Evolutionary conservation across 2,113 vertebrate species (phyloP).

Genomic region (Cromileptes altivelis): DNA sequence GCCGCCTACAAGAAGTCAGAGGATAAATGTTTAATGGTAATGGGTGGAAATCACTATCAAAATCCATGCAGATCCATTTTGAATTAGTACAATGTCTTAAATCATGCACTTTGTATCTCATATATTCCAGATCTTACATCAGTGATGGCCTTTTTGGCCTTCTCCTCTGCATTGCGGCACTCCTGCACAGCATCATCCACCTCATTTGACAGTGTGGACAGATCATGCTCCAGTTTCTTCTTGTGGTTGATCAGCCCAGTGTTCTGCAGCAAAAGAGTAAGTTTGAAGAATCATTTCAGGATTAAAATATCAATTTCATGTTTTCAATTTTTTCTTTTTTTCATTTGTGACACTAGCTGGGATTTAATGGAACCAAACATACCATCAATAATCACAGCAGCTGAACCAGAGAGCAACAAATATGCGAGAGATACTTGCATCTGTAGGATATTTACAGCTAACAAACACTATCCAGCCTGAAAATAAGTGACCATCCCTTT

Average conservation of each 20-base stretch:
- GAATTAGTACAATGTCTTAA: background rate
- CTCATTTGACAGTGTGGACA: constrained; percentile 88
- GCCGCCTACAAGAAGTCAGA: constrained; percentile 86
- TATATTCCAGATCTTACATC: constrained; percentile 84
- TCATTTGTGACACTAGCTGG: background rate
- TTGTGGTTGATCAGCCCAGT: constrained; percentile 93
- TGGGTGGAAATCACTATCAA: background rate
- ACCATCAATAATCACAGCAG: background rate
- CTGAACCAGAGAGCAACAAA: background rate
- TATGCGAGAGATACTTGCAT: background rate
- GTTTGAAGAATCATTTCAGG: background rate
- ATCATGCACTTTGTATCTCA: background rate
- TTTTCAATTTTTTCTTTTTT: background rate
- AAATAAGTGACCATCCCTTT: background rate
- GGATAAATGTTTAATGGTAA: background rate
- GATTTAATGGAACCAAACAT: background rate
- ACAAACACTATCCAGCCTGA: too few relatives aligned
- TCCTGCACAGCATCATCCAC: constrained; percentile 93
- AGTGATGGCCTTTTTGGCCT: constrained; percentile 95
- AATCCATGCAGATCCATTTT: background rate
- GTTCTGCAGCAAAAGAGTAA: constrained; percentile 84
- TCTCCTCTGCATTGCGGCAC: constrained; percentile 92
- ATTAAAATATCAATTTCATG: background rate
- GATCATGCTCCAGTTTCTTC: constrained; percentile 92
- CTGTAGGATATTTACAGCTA: background rate